Conservation (phyloP, 1,140 invertebrate species). For the Gonatopus flavifemur region DNA sequence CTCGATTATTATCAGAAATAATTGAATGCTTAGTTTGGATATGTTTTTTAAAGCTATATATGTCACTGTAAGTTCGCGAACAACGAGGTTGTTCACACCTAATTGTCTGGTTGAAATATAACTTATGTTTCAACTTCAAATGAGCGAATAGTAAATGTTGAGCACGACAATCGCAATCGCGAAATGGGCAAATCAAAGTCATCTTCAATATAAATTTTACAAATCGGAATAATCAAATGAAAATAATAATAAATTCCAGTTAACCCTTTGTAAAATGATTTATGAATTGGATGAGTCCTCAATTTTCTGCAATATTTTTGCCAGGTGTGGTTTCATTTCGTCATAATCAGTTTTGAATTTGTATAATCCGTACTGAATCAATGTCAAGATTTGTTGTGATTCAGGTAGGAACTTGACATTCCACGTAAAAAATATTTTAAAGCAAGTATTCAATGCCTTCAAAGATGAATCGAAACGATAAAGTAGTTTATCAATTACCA, state of each 20-base stretch:
- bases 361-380: slow-evolving; percentile 17
- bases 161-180: slow-evolving; percentile 2
- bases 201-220: background rate
- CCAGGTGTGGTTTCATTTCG: slow-evolving; percentile 12
- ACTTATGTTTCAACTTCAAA: slow-evolving; percentile 22
- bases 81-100: slow-evolving; percentile 10
- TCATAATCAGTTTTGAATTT: slow-evolving; percentile 22
- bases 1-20: background rate
- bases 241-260: background rate
- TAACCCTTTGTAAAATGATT: background rate
- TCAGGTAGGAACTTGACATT: slow-evolving; percentile 6
- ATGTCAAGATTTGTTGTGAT: slow-evolving; percentile 13
- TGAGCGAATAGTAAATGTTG: slow-evolving; percentile 8
- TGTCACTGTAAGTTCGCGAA: background rate
- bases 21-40: background rate
- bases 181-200: slow-evolving; percentile 13
- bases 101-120: slow-evolving; percentile 7
- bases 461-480: slow-evolving; percentile 17
- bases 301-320: slow-evolving; percentile 3
- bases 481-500: too few relatives aligned
- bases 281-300: background rate
- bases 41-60: background rate
- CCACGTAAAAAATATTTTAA: slow-evolving; percentile 21
- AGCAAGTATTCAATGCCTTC: slow-evolving; percentile 16
- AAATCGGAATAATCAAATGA: background rate